Percentiles rank a stretch among this genome's conserved stretches.
Conservation (phyloP, 2,888 invertebrate species). For the Tromatobia lineatoria region DNA sequence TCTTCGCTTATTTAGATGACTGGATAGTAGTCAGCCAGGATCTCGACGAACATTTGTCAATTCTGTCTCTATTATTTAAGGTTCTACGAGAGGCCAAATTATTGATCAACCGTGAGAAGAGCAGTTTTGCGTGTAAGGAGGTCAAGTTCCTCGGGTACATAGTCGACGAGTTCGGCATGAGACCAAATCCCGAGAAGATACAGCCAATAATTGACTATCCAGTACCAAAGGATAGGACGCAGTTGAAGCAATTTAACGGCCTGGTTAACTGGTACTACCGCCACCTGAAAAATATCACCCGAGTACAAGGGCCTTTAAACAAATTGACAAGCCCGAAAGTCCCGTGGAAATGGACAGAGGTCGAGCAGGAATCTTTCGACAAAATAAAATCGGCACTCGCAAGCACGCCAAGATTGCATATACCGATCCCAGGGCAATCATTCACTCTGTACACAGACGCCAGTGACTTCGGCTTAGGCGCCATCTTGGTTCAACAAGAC, state of each 20-base stretch:
- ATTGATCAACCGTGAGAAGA: neutral
- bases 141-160: no score
- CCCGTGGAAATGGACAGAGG: neutral
- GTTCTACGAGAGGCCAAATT: neutral
- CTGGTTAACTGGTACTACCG: conserved; percentile 2
- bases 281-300: neutral
- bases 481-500: no score
- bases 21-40: no score
- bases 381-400: neutral
- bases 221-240: neutral
- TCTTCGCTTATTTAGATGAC: no score
- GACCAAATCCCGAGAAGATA: no score
- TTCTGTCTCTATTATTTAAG: neutral
- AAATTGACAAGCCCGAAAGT: conserved; percentile 1
- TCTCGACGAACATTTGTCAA: no score
- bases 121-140: neutral
- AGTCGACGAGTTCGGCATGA: conserved; percentile 4
- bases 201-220: neutral
- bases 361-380: neutral
- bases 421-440: no score
- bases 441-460: neutral
- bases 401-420: neutral
- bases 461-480: neutral
- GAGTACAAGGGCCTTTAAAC: neutral
- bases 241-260: neutral